Evolutionary conservation across 2,888 invertebrate genomes (phyloP).

Genomic region (Byasa hedistus): DNA sequence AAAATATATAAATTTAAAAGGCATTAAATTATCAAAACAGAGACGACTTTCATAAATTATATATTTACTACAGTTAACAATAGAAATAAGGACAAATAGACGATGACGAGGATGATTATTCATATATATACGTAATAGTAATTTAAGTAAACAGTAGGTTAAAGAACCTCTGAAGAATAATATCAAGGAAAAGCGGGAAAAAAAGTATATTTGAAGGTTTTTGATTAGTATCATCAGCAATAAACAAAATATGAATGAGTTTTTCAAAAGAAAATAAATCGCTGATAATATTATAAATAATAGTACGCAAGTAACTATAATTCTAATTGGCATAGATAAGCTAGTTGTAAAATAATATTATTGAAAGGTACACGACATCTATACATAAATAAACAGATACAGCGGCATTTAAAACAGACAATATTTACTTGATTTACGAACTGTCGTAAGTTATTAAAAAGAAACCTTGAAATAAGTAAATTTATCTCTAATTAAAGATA

Average conservation of each 20-base stretch:
- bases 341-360: not conserved
- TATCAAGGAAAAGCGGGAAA: too few relatives aligned
- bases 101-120: too few relatives aligned
- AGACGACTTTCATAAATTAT: too few relatives aligned
- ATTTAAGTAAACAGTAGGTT: too few relatives aligned
- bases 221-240: not conserved
- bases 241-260: constrained; percentile 15
- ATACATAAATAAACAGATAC: not conserved
- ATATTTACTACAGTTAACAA: too few relatives aligned
- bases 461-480: constrained; percentile 16
- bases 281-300: constrained; percentile 9
- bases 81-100: too few relatives aligned
- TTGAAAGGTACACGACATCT: not conserved
- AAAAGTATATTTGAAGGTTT: not conserved
- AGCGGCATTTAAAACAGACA: not conserved
- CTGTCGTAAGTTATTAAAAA: not conserved
- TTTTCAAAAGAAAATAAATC: not conserved
- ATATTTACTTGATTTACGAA: not conserved
- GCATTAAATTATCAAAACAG: too few relatives aligned
- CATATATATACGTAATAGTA: not conserved
- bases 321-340: not conserved
- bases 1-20: too few relatives aligned
- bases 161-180: too few relatives aligned
- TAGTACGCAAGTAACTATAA: not conserved
- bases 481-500: constrained; percentile 19